Evolutionary conservation across 2,888 invertebrate genomes (phyloP), one percentile per base, ranked within the genome.

Genomic region (Clanis bilineata): DNA sequence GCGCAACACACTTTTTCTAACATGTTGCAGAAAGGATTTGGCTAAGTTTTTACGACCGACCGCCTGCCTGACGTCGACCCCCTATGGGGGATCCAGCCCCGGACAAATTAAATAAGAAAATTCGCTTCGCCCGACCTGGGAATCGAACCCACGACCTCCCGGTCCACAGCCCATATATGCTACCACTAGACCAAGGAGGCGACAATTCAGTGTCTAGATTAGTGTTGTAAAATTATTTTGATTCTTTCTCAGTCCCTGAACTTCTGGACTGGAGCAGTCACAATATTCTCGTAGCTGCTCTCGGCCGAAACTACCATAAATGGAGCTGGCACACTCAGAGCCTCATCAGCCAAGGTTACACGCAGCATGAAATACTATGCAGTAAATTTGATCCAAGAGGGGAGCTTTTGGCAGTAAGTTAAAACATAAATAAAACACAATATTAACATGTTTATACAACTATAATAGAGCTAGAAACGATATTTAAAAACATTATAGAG

Each of bases 351-450:
- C 71, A 80, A 12, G 90, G 90, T 0, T 58, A 69, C 18, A 77
- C 88, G 0, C 64, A 61, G 0, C 59, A 69, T 21, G 64, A 69
- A 4, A 86, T 90, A 23, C 71, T 74, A 28, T 86, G 85, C 74
- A 90, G 91, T 81, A 88, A 87, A 69, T 89, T 89, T 47, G 86
- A 90, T 55, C 89, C 90, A 3, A 71, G 72, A 0, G 89, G 87
- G 10, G 78, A 87, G 45, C 64, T 82, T 15, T 66, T 91, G 0
- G 72, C 84, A 6, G 90, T 90, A 65, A 79, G 80, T 74, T 18
- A 15, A 28, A 15, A 64, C 63, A 9, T 9, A 6, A 9, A 36
- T 7, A 7, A 10, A 39, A 12, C 12, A 2, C 1, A 1, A 36
- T 12, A 36, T 1, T 12, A 36, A 36, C 32, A 36, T n/a, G n/a